Evolutionary conservation across 1,140 invertebrate genomes (phyloP).

Genomic region (Galendromus occidentalis): DNA sequence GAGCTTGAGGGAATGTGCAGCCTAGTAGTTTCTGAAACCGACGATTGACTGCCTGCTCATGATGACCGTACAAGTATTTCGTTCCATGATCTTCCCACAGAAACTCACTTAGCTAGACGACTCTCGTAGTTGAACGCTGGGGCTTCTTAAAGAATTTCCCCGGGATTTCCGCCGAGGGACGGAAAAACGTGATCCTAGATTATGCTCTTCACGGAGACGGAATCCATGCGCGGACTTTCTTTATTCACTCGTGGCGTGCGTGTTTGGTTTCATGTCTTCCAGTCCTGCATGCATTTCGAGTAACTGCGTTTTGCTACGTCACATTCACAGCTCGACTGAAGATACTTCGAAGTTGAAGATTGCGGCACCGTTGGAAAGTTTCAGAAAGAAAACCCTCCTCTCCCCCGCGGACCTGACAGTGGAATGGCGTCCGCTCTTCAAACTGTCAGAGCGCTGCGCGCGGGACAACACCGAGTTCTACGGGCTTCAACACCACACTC

Average conservation of each 20-base stretch:
- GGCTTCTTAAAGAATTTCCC: too few species aligned
- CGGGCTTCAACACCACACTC: constrained; percentile 35
- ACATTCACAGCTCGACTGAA: too few species aligned
- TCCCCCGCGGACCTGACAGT: constrained; percentile 55
- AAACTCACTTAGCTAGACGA: too few species aligned
- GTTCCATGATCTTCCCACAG: too few species aligned
- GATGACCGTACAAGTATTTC: too few species aligned
- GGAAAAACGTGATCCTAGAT: neutral
- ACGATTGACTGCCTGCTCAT: too few species aligned
- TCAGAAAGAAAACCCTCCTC: constrained; percentile 52
- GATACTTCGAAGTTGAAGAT: neutral
- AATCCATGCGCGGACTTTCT: neutral
- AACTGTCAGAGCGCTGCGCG: constrained; percentile 35
- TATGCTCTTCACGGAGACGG: neutral
- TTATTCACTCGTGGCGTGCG: constrained; percentile 11
- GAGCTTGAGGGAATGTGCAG: too few species aligned
- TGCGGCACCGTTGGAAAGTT: constrained; percentile 19
- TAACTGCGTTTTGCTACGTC: neutral
- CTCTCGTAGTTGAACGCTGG: too few species aligned
- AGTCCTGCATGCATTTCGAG: neutral
- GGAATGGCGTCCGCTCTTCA: constrained; percentile 66
- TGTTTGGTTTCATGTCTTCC: neutral
- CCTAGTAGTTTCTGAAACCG: too few species aligned
- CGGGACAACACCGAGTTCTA: constrained; percentile 34
- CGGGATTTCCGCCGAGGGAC: too few species aligned